Evolutionary conservation across 2,113 vertebrate species (phyloP).

Genomic region (Pithys albifrons): DNA sequence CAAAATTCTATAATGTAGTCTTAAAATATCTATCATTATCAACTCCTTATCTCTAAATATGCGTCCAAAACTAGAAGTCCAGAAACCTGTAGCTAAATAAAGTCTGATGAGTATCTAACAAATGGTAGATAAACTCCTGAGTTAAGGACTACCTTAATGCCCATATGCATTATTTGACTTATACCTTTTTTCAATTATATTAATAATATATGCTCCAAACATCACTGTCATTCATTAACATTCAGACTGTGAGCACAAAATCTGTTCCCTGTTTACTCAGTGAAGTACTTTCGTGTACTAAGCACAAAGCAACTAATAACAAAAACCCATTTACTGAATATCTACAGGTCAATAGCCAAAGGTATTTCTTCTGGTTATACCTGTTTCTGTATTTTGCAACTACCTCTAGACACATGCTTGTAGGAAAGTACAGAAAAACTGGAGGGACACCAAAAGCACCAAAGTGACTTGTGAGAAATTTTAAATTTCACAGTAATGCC

Average conservation of each 20-base stretch:
- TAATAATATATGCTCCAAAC: background rate
- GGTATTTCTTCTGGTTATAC: background rate
- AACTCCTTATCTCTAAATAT: background rate
- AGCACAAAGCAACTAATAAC: background rate
- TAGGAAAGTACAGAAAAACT: background rate
- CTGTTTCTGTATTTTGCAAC: background rate
- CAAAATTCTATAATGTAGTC: background rate
- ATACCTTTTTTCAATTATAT: background rate
- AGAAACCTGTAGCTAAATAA: background rate
- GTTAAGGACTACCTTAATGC: background rate
- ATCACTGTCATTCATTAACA: background rate
- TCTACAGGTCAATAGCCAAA: background rate
- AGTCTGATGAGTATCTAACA: background rate
- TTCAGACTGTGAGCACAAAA: background rate
- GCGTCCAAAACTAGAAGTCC: background rate
- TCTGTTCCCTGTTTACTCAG: background rate
- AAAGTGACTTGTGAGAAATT: background rate
- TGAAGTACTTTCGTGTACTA: background rate
- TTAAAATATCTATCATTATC: background rate
- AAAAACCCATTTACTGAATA: background rate
- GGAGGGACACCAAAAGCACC: background rate
- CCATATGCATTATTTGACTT: background rate
- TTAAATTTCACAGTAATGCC: background rate
- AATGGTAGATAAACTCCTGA: background rate
- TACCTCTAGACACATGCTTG: background rate